Percentiles rank a stretch among this genome's conserved stretches.
Evolutionary conservation across 2,888 invertebrate species (phyloP).

Genomic region (Thereva nobilitata): DNA sequence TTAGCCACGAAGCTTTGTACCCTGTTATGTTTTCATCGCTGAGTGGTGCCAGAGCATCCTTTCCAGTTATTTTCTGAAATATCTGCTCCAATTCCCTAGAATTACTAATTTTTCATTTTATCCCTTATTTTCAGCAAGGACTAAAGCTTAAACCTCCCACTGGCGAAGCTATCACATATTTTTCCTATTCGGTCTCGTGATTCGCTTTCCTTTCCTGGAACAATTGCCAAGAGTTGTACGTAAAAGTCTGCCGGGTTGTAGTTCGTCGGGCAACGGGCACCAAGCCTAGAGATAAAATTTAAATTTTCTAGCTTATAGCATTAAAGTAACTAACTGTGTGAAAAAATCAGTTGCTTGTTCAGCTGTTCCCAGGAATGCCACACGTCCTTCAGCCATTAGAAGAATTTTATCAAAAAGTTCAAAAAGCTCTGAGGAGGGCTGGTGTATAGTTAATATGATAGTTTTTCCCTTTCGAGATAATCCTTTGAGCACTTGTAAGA

Average conservation of each 20-base stretch:
- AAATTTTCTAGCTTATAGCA: background rate
- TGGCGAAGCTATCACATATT: slow-evolving; percentile 74
- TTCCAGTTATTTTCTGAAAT: slow-evolving; percentile 48
- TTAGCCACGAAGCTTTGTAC: slow-evolving; percentile 85
- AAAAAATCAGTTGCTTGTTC: slow-evolving; percentile 80
- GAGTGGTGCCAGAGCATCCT: slow-evolving; percentile 40
- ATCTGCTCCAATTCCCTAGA: slow-evolving; percentile 53
- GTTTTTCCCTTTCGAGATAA: slow-evolving; percentile 83
- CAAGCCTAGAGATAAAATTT: slow-evolving; percentile 63
- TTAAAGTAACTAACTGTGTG: slow-evolving; percentile 65
- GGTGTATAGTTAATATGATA: slow-evolving; percentile 91
- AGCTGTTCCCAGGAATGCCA: slow-evolving; percentile 84
- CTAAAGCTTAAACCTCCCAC: slow-evolving; percentile 48
- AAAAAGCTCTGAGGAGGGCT: slow-evolving; percentile 90
- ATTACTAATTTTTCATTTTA: slow-evolving; percentile 44
- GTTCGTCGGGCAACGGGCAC: slow-evolving; percentile 82
- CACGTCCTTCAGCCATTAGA: slow-evolving; percentile 88
- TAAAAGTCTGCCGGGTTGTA: slow-evolving; percentile 95
- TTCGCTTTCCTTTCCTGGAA: slow-evolving; percentile 79
- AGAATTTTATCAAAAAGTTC: slow-evolving; percentile 87
- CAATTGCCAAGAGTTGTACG: slow-evolving; percentile 84
- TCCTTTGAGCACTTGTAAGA: slow-evolving; percentile 78
- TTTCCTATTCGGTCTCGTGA: slow-evolving; percentile 78
- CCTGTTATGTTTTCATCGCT: slow-evolving; percentile 42
- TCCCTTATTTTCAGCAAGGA: background rate